Percentiles rank a stretch among this genome's conserved stretches.
These are phyloP conservation scores for Leptothorax acervorum DNA, from an alignment of 2,888 invertebrate species.

Conservation along the genomic window DNA sequence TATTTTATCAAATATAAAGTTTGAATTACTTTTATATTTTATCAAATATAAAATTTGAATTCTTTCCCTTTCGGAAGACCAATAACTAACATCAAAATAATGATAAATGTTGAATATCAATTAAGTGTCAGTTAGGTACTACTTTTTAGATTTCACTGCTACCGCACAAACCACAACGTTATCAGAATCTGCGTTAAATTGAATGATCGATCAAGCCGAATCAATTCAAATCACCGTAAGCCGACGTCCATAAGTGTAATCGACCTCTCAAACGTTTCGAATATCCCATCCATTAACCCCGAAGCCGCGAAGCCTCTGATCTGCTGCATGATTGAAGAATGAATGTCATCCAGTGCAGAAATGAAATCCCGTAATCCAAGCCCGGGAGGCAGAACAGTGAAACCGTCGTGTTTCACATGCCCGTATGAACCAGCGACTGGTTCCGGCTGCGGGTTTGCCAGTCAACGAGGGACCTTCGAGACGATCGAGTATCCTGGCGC, in stretches of 20 bases:
- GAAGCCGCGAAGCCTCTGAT: constrained; percentile 38
- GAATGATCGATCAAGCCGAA: constrained; percentile 24
- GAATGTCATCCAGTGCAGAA: constrained; percentile 47
- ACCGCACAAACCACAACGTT: neutral
- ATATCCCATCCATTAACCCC: constrained; percentile 45
- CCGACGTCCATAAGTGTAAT: neutral
- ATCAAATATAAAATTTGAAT: neutral
- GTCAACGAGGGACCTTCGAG: constrained; percentile 70
- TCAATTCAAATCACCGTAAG: neutral
- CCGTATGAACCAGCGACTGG: constrained; percentile 61
- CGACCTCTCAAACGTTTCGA: neutral
- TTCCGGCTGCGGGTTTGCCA: constrained; percentile 61
- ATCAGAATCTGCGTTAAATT: neutral
- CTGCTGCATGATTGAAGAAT: constrained; percentile 33
- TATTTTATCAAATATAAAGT: neutral
- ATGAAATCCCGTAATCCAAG: constrained; percentile 69
- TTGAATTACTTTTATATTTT: neutral
- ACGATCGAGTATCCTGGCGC: constrained; percentile 62
- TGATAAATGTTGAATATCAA: neutral
- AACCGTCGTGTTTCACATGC: constrained; percentile 72
- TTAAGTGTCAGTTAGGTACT: neutral
- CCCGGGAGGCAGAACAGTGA: constrained; percentile 68
- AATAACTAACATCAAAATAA: neutral
- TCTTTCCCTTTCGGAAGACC: neutral
- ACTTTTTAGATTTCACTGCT: neutral